Evolutionary conservation across 2,113 vertebrate species (phyloP), one percentile per base, ranked within the genome.

Genomic region (Loxodonta africana): DNA sequence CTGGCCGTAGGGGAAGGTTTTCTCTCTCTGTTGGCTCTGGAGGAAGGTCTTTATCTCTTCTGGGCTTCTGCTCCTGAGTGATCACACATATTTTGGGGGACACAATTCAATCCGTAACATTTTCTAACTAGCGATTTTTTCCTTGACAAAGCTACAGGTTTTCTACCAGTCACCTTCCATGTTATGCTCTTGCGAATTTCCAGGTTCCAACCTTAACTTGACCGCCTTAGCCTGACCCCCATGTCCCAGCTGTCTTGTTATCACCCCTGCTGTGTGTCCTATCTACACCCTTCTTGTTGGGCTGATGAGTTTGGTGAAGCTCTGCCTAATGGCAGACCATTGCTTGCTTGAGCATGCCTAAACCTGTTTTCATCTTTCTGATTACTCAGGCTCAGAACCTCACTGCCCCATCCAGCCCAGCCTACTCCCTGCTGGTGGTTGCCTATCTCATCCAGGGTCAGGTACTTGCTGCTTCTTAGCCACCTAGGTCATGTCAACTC

Each of bases 61-160:
- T 57, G 53, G 53, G 53, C 53, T 57, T 57, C 53, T 57, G 53
- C 53, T 57, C 53, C 11, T 1, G 53, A 14, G 53, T 57, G 53
- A 57, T 57, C 53, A 57, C 11, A 17, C 53, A 57, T 57, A 57
- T 71, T 71, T n/a, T 71, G 26, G 26, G 33, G 67, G 26, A 17
- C 28, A 33, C 67, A 69, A 69, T 11, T 33, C 33, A 69, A 69
- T 14, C 67, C 30, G 33, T 69, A 69, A 69, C 30, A 69, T 69
- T 69, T 69, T 88, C 67, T 80, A 84, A 78, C 23, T 82, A 63
- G 44, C 57, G 11, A 25, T 53, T 89, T 0, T 33, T 14, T 60
- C 96, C 90, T 78, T 67, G 51, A 90, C 15, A 82, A 97, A 93
- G 60, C 44, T 12, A n/a, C n/a, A 37, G 2, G 6, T 81, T 95